A percentile compares a stretch with the other conserved stretches of the same genome.
Evolutionary conservation across 2,113 vertebrate genomes (phyloP).

Genomic region (Anolis sagrei): DNA sequence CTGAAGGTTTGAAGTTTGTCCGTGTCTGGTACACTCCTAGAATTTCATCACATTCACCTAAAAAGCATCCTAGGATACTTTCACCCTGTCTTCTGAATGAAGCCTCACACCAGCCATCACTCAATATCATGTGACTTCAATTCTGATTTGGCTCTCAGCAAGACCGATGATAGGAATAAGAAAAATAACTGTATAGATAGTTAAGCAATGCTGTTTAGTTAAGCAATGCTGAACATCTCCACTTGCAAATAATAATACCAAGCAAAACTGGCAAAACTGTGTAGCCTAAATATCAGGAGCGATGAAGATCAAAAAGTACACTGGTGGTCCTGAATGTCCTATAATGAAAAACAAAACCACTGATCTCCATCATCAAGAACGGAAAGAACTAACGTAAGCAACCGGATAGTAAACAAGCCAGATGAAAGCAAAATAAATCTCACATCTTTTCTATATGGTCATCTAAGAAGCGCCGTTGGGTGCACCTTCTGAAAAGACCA

Average conservation of each 20-base stretch:
- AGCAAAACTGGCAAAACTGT: constrained; percentile 25
- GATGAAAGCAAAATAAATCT: not conserved
- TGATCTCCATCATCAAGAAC: constrained; percentile 44
- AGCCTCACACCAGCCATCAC: too few relatives aligned
- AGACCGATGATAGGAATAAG: constrained; percentile 5
- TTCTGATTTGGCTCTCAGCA: not conserved
- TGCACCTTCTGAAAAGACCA: not conserved
- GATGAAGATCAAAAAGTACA: constrained; percentile 24
- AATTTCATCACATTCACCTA: too few relatives aligned
- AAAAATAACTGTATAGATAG: not conserved
- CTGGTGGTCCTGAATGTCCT: not conserved
- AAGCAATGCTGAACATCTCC: constrained; percentile 39
- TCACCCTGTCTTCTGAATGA: too few relatives aligned
- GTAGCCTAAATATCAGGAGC: constrained; percentile 24
- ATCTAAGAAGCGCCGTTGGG: accelerated
- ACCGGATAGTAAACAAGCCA: constrained; percentile 47
- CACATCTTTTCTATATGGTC: constrained; percentile 22
- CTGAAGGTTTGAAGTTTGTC: too few relatives aligned
- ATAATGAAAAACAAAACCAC: constrained; percentile 32
- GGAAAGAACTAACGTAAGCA: constrained; percentile 9
- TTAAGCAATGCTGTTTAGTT: constrained; percentile 23
- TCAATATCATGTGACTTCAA: not conserved
- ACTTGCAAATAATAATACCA: constrained; percentile 19
- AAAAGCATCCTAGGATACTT: too few relatives aligned
- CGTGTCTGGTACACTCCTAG: too few relatives aligned